Conservation (phyloP, 2,888 invertebrate genomes). For the Hirudinaria manillensis region DNA sequence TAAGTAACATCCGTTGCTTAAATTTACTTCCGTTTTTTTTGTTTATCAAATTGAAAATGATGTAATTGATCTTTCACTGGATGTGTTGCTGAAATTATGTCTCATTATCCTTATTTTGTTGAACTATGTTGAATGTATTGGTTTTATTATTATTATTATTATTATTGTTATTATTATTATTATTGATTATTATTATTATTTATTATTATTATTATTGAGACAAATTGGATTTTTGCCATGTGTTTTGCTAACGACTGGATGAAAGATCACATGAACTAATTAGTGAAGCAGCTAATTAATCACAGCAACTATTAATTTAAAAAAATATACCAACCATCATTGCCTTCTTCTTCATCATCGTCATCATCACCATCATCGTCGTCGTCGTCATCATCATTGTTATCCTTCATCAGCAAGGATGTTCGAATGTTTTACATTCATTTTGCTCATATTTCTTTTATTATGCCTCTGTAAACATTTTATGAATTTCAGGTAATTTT, state of each 20-base stretch:
- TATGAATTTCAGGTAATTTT: too few relatives aligned
- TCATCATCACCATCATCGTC: slow-evolving; percentile 19
- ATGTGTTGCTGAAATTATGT: neutral
- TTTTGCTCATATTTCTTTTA: too few relatives aligned
- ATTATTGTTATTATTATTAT: slow-evolving; percentile 4
- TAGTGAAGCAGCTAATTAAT: too few relatives aligned
- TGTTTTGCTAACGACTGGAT: too few relatives aligned
- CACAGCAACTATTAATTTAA: neutral
- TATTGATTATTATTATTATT: neutral
- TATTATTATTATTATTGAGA: neutral
- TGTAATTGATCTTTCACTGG: neutral
- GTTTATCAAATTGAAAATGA: neutral
- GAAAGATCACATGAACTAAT: too few relatives aligned
- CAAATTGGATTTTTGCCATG: too few relatives aligned
- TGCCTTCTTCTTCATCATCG: neutral
- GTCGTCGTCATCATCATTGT: slow-evolving; percentile 4
- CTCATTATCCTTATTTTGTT: neutral
- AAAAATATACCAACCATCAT: neutral
- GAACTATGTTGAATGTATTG: neutral
- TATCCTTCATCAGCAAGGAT: too few relatives aligned
- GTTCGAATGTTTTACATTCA: too few relatives aligned
- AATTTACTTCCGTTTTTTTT: neutral
- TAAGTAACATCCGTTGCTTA: neutral
- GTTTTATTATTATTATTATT: slow-evolving; percentile 1
- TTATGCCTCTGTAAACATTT: too few relatives aligned